Evolutionary conservation across 2,797 vertebrate genomes (phyloP), one percentile per base, ranked within the genome.

Genomic region (Cheirogaleus major): DNA sequence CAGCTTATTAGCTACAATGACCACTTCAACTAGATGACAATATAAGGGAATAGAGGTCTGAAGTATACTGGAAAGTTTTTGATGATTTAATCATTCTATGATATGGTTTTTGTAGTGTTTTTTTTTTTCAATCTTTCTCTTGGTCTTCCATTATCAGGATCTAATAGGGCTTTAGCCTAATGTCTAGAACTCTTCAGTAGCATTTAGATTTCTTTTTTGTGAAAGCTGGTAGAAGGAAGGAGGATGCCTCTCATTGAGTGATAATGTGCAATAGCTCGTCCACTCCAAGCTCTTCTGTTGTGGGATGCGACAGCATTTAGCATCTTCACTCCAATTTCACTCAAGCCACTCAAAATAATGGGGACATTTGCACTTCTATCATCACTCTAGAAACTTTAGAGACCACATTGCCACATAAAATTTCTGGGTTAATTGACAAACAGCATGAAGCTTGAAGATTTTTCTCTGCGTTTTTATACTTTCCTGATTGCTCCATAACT

Each of bases 91-190:
- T 97, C 84, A 97, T 83, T 73, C 12, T 81, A 57, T 93, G 83
- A 76, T 97, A 75, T n/a, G 72, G 20, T 41, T 90, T 96, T 91
- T 96, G 91, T 83, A 97, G 97, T 96, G 97, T 61, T 97, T 96
- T 97, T 98, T 97, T 97, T 97, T 97, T 69, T 57, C 69, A 48
- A 23, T 41, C 91, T 96, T 95, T 45, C 70, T 87, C 88, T 96
- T 65, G 83, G 86, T 95, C 93, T 93, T 91, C 38, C 89, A 43
- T 91, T 95, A 72, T 93, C 41, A 61, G 52, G 9, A 92, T 92
- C 87, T 94, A 43, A 93, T 93, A 82, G 85, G 84, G 63, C 57
- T 95, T 97, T 88, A 95, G 89, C 38, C 81, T 76, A 92, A 88
- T 55, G 78, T 90, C 78, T 93, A 55, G 81, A 94, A 95, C 96